Conservation (phyloP, 2,888 invertebrate species). For the Yponomeuta plumbellus region DNA sequence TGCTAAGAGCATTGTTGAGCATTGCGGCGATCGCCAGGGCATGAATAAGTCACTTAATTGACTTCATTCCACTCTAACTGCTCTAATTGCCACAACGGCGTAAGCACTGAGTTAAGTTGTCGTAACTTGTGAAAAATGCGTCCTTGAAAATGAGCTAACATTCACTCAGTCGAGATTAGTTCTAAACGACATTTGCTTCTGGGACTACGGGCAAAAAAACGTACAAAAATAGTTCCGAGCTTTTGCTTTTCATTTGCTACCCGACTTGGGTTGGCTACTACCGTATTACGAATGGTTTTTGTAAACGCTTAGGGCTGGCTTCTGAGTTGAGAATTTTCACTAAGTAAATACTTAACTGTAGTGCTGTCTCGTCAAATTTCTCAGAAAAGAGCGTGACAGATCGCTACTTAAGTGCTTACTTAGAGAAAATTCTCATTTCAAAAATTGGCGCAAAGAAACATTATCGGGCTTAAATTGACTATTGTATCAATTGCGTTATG, state of each 20-base stretch:
- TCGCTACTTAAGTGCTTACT: too few species aligned
- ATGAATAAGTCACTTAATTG: conserved; percentile 19
- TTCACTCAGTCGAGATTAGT: not conserved
- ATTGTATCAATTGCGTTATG: too few species aligned
- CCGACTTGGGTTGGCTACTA: not conserved
- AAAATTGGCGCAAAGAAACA: too few species aligned
- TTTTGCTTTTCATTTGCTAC: not conserved
- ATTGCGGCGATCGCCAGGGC: not conserved
- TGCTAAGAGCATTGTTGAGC: conserved; percentile 9
- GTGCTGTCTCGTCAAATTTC: too few species aligned
- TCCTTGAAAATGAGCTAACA: not conserved
- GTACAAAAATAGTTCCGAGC: not conserved
- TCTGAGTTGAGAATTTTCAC: too few species aligned
- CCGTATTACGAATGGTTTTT: not conserved
- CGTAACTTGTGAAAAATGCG: conserved; percentile 8
- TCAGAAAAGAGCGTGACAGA: too few species aligned
- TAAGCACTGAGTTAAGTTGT: not conserved
- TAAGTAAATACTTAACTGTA: too few species aligned
- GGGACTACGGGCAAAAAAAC: not conserved
- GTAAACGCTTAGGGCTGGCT: not conserved
- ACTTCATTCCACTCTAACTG: conserved; percentile 20
- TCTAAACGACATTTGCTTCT: not conserved
- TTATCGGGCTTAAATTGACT: too few species aligned
- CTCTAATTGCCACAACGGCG: not conserved
- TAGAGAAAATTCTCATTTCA: too few species aligned